Percentiles rank a stretch among this genome's conserved stretches.
phyloP scores from a whole-genome alignment of 2,113 vertebrate genomes.

The Alouatta palliata region DNA sequence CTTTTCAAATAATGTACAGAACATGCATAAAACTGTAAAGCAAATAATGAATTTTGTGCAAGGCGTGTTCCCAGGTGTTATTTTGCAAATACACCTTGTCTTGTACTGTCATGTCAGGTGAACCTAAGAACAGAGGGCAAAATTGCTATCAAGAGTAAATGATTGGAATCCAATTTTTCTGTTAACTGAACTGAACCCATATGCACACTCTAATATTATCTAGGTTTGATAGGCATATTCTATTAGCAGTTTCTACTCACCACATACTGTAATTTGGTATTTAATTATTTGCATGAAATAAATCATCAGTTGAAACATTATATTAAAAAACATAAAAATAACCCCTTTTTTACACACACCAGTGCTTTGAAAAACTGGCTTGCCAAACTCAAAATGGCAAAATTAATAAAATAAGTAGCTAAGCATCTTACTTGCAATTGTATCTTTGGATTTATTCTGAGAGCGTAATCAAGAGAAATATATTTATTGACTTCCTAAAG shows the following conservation, averaged over 20 bases:
- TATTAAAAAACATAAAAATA: slow-evolving; percentile 61
- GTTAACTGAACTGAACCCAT: slow-evolving; percentile 73
- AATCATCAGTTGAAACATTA: slow-evolving; percentile 51
- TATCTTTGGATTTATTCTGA: slow-evolving; percentile 24
- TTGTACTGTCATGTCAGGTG: slow-evolving; percentile 44
- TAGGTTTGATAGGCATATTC: slow-evolving; percentile 57
- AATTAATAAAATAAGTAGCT: slow-evolving; percentile 65
- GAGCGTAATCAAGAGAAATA: slow-evolving; percentile 27
- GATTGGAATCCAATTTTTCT: slow-evolving; percentile 76
- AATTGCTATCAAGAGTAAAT: slow-evolving; percentile 66
- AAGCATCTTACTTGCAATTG: slow-evolving; percentile 40
- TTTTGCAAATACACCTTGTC: slow-evolving; percentile 59
- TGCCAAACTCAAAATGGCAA: slow-evolving; percentile 51
- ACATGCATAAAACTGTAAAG: slow-evolving; percentile 46
- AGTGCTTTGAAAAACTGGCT: slow-evolving; percentile 64
- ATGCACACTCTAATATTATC: slow-evolving; percentile 38
- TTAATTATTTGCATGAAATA: slow-evolving; percentile 73
- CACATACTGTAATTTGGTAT: slow-evolving; percentile 52
- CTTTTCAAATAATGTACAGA: slow-evolving; percentile 58
- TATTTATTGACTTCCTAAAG: slow-evolving; percentile 47
- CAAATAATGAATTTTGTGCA: slow-evolving; percentile 48
- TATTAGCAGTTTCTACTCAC: slow-evolving; percentile 59
- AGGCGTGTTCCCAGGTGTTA: slow-evolving; percentile 27
- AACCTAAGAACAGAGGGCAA: slow-evolving; percentile 61
- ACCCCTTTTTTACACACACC: slow-evolving; percentile 19